Conservation (phyloP, 2,797 vertebrate species). For the Micrastur ruficollis region DNA sequence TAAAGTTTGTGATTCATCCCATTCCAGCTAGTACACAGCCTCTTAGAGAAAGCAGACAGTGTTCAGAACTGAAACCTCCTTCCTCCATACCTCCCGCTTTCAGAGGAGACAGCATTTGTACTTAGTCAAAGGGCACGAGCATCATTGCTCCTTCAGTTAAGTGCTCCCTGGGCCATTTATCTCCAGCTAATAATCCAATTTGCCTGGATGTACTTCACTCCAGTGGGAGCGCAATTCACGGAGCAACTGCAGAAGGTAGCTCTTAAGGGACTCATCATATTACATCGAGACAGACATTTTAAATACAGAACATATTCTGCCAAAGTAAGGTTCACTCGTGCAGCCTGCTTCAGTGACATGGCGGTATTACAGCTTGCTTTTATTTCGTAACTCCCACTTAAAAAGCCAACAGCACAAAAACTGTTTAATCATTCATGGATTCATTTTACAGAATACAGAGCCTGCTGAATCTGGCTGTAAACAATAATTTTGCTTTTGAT, state of each 20-base stretch:
- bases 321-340: neutral
- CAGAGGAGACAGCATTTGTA: neutral
- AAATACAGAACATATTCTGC: neutral
- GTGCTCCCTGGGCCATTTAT: slow-evolving; percentile 39
- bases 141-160: neutral
- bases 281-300: neutral
- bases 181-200: slow-evolving; percentile 37
- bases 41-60: neutral
- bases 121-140: neutral
- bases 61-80: neutral
- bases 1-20: neutral
- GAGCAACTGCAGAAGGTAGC: neutral
- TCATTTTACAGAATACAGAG: neutral
- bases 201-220: slow-evolving; percentile 1
- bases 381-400: neutral
- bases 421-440: neutral
- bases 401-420: neutral
- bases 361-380: neutral
- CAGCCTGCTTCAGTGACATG: neutral
- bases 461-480: neutral
- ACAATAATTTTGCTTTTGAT: neutral
- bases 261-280: slow-evolving; percentile 44
- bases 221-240: slow-evolving; percentile 7
- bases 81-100: neutral
- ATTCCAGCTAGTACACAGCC: neutral